Evolutionary conservation across 2,888 invertebrate species (phyloP), one percentile per base, ranked within the genome.

Genomic region (Campoplex capitator): DNA sequence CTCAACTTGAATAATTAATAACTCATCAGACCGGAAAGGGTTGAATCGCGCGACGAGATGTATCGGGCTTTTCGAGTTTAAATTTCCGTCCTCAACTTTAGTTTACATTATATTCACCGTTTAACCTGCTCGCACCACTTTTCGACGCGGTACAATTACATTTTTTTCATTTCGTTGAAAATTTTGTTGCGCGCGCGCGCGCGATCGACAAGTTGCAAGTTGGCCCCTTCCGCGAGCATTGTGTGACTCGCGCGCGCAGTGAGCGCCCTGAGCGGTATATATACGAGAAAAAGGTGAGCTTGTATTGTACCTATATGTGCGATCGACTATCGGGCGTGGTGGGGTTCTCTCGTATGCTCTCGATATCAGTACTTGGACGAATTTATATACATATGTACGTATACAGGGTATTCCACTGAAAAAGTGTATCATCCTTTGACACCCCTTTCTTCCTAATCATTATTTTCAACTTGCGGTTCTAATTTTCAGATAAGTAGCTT

Each of bases 301-400:
- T 70, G 56, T 58, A 48, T 23, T 23, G 23, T 23, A 23, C 23
- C 23, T 23, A 23, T 23, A 23, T 23, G 58, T 62, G 58, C 35
- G 18, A 58, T 80, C 62, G 73, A 58, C 48, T 58, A 45, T 45
- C 80, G 80, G 80, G 80, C 71, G 80, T 80, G 80, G 80, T 80
- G 71, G 80, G 80, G 80, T 67, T 77, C 32, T 23, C 42, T 13
- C 75, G 62, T 45, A 75, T 73, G 32, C 48, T 62, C 76, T 65
- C 76, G 68, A 54, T 65, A 48, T 48, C 32, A 23, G 23, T 65
- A 38, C 58, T 23, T 8, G 65, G 45, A 42, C 48, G 32, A 62
- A 11, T 48, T 32, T 48, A 77, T 77, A 77, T 35, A n/a, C 18
- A 65, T 70, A 23, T 62, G 32, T 32, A 32, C 13, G 28, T 62